These are phyloP conservation scores for Charaxes varanes DNA, from an alignment of 1,140 invertebrate genomes.

Conservation along the genomic window DNA sequence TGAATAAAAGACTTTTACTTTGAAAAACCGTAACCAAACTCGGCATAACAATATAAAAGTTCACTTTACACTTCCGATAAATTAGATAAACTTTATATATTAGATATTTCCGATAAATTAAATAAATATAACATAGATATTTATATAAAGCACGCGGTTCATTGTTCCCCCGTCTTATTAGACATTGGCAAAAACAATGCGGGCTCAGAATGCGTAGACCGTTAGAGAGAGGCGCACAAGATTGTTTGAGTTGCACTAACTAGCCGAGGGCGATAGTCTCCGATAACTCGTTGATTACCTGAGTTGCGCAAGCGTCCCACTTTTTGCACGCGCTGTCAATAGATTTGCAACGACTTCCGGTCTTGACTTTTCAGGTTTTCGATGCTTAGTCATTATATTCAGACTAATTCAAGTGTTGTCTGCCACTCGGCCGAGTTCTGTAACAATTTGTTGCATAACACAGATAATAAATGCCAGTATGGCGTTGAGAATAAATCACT, in stretches of 20 bases:
- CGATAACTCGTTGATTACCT: slow-evolving; percentile 39
- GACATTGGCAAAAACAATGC: slow-evolving; percentile 56
- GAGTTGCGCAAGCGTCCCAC: slow-evolving; percentile 47
- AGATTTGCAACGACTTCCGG: slow-evolving; percentile 42
- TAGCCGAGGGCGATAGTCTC: slow-evolving; percentile 55
- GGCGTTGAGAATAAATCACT: too few species aligned
- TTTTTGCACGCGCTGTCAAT: slow-evolving; percentile 51
- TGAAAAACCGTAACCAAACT: too few species aligned
- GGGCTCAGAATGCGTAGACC: slow-evolving; percentile 39
- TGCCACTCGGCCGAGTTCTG: too few species aligned
- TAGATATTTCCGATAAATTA: too few species aligned
- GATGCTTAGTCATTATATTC: slow-evolving; percentile 1
- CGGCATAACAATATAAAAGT: too few species aligned
- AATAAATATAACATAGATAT: too few species aligned
- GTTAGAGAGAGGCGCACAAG: slow-evolving; percentile 43
- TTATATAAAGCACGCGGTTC: slow-evolving; percentile 5
- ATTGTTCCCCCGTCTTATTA: slow-evolving; percentile 28
- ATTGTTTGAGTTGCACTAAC: slow-evolving; percentile 30
- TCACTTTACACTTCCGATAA: too few species aligned
- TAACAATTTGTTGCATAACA: too few species aligned
- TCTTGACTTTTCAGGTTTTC: slow-evolving; percentile 15
- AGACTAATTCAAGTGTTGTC: too few species aligned
- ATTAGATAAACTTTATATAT: too few species aligned
- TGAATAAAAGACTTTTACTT: too few species aligned
- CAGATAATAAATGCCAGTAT: too few species aligned